phyloP scores from a whole-genome alignment of 2,888 invertebrate genomes.

The Drosophila planitibia region DNA sequence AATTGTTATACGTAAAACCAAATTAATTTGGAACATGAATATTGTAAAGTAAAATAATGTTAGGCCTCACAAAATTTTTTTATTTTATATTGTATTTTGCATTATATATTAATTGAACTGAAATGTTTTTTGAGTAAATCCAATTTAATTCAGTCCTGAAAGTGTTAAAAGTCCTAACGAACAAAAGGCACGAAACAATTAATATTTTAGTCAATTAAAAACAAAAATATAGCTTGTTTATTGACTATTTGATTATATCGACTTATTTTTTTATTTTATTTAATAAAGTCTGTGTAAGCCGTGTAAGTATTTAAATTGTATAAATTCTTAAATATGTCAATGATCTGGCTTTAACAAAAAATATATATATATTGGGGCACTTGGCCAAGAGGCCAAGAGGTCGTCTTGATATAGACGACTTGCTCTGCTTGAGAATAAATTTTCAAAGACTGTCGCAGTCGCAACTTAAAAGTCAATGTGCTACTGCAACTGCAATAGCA shows the following conservation, averaged over 20 bases:
- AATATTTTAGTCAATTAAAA: no score
- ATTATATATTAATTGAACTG: not conserved
- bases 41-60: not conserved
- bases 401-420: slow-evolving; percentile 23
- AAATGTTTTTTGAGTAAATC: not conserved
- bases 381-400: not conserved
- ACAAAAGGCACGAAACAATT: no score
- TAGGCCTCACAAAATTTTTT: not conserved
- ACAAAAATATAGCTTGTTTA: no score
- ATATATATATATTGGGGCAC: not conserved
- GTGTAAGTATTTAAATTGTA: not conserved
- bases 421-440: slow-evolving; percentile 5
- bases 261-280: not conserved
- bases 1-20: not conserved
- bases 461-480: not conserved
- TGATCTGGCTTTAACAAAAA: not conserved
- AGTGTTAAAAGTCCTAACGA: not conserved
- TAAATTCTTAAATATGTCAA: not conserved
- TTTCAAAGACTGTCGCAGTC: slow-evolving; percentile 7
- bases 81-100: not conserved
- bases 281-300: not conserved
- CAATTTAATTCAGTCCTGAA: not conserved
- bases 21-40: not conserved
- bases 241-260: no score
- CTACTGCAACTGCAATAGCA: not conserved